Conservation (phyloP, 2,113 vertebrate genomes). For the Heterotilapia buettikoferi region DNA sequence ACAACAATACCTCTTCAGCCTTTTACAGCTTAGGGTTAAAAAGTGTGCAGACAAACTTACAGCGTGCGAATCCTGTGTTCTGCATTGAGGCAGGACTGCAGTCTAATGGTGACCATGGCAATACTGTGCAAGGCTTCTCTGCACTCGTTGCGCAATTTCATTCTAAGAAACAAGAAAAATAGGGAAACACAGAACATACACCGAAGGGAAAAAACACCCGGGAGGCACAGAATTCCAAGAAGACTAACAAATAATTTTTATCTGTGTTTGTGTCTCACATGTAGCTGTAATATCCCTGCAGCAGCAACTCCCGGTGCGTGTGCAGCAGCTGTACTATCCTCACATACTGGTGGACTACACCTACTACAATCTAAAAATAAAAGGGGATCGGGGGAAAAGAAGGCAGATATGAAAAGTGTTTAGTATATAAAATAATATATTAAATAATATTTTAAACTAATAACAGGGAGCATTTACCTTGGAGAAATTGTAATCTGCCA, state of each 20-base stretch:
- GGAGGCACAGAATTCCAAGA: background rate
- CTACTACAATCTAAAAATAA: constrained; percentile 71
- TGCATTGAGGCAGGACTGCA: constrained; percentile 67
- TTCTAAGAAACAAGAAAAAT: constrained; percentile 56
- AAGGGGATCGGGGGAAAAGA: background rate
- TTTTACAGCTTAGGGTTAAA: background rate
- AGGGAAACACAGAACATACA: background rate
- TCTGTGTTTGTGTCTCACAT: constrained; percentile 71
- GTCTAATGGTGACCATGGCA: constrained; percentile 62
- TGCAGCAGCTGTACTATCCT: constrained; percentile 68
- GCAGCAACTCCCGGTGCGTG: constrained; percentile 72
- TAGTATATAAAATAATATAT: background rate
- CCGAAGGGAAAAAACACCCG: background rate
- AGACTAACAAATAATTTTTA: background rate
- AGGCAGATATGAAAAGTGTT: background rate
- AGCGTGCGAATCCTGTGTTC: constrained; percentile 57
- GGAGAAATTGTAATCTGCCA: constrained; percentile 78
- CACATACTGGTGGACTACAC: constrained; percentile 81
- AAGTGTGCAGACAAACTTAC: constrained; percentile 61
- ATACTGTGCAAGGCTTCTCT: constrained; percentile 68
- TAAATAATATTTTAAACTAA: background rate
- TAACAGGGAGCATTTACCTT: constrained; percentile 70
- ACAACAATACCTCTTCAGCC: background rate
- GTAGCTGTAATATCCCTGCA: constrained; percentile 80
- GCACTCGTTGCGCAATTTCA: constrained; percentile 69